A percentile compares a stretch with the other conserved stretches of the same genome.
Conservation (phyloP, 2,113 vertebrate genomes). For the Marmota flaviventris region DNA sequence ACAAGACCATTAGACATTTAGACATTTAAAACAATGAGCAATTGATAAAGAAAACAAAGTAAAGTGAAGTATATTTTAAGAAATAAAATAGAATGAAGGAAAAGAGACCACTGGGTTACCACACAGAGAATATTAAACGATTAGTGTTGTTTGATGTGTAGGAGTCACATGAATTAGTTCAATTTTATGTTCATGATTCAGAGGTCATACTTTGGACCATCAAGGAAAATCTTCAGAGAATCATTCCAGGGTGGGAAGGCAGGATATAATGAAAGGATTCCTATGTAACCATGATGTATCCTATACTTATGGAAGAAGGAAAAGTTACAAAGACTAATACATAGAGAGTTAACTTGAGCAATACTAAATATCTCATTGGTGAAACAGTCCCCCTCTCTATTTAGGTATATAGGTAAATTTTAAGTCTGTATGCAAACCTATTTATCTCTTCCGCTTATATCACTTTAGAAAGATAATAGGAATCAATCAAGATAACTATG, state of each 20-base stretch:
- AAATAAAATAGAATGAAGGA: neutral
- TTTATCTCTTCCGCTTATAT: neutral
- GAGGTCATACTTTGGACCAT: slow-evolving; percentile 11
- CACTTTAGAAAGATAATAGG: slow-evolving; percentile 34
- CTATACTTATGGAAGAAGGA: neutral
- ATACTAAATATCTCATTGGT: slow-evolving; percentile 15
- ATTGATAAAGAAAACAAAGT: neutral
- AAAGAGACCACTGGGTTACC: neutral
- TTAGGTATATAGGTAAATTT: neutral
- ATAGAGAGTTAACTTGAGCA: neutral
- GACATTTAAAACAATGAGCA: neutral
- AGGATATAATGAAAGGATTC: slow-evolving; percentile 2
- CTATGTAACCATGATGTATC: neutral
- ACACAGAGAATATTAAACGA: neutral
- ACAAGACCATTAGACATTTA: neutral
- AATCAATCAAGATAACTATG: neutral
- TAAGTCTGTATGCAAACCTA: neutral
- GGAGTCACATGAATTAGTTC: neutral
- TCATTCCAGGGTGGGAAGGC: neutral
- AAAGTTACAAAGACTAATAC: neutral
- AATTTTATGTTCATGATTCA: neutral
- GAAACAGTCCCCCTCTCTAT: slow-evolving; percentile 10
- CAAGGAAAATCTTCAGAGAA: neutral
- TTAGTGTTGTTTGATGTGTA: neutral
- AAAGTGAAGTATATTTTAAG: neutral